Conservation (phyloP, 2,797 vertebrate species). For the Gorsachius magnificus region DNA sequence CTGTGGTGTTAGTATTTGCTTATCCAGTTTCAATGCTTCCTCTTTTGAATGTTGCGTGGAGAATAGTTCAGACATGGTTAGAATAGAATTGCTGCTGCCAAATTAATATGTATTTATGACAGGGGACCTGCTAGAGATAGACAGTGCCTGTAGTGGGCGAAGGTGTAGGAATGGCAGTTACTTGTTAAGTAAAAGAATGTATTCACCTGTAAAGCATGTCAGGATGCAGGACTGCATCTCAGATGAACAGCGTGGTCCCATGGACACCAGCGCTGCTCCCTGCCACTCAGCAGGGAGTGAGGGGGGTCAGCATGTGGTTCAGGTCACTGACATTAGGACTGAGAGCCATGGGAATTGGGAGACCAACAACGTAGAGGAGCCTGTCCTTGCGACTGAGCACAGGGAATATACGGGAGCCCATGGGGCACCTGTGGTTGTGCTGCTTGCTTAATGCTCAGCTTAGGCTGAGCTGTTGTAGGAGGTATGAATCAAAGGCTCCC, state of each 20-base stretch:
- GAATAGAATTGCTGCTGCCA: background rate
- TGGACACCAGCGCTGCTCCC: background rate
- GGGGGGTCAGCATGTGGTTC: fast-evolving
- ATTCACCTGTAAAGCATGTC: background rate
- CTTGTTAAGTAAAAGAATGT: background rate
- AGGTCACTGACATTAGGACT: background rate
- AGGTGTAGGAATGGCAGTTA: background rate
- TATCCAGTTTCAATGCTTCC: background rate
- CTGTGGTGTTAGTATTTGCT: background rate
- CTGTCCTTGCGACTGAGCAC: background rate
- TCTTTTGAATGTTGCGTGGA: background rate
- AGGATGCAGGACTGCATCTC: background rate
- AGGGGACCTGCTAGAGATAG: background rate
- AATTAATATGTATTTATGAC: background rate
- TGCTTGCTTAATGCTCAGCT: background rate
- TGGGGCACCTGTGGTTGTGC: fast-evolving
- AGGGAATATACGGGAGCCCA: background rate
- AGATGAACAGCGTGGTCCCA: background rate
- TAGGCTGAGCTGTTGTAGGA: background rate
- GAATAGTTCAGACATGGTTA: background rate
- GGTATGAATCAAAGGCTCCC: background rate
- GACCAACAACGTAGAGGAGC: background rate
- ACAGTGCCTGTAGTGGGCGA: background rate
- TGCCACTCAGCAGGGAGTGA: background rate
- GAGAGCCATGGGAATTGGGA: background rate